A percentile compares a stretch with the other conserved stretches of the same genome.
These are phyloP conservation scores for Limnodromus scolopaceus DNA, from an alignment of 2,797 vertebrate genomes.

Conservation along the genomic window DNA sequence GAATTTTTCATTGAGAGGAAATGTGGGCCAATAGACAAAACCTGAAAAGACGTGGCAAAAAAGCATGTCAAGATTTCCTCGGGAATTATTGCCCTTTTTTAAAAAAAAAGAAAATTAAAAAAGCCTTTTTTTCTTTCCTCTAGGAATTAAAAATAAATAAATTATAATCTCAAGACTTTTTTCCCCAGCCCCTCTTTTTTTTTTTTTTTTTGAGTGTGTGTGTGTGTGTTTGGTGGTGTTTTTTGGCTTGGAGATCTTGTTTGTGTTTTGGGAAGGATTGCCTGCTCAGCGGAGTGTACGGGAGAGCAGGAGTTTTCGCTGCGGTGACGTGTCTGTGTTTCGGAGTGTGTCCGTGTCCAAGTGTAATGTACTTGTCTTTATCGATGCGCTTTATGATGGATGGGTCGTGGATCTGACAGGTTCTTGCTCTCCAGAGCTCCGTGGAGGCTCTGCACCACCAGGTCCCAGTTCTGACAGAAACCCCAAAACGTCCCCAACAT, in stretches of 20 bases:
- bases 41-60: not conserved
- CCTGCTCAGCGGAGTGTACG: not conserved
- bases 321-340: constrained; percentile 13
- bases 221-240: not conserved
- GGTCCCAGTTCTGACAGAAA: not conserved
- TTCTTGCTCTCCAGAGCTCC: constrained; percentile 7
- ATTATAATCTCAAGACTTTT: no score
- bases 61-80: not conserved
- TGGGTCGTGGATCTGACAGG: constrained; percentile 15
- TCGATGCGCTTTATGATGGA: not conserved
- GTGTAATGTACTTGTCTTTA: constrained; percentile 28
- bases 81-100: no score
- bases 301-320: not conserved
- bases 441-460: rapidly evolving
- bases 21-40: not conserved
- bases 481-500: not conserved
- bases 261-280: not conserved
- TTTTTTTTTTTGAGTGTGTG: no score
- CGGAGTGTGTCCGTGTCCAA: not conserved
- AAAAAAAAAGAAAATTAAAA: no score
- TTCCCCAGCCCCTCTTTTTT: not conserved
- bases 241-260: not conserved
- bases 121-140: no score
- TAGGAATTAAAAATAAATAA: no score
- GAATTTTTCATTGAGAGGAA: not conserved